Conservation (phyloP, 1,140 invertebrate genomes). For the Zaprionus lachaisei region DNA sequence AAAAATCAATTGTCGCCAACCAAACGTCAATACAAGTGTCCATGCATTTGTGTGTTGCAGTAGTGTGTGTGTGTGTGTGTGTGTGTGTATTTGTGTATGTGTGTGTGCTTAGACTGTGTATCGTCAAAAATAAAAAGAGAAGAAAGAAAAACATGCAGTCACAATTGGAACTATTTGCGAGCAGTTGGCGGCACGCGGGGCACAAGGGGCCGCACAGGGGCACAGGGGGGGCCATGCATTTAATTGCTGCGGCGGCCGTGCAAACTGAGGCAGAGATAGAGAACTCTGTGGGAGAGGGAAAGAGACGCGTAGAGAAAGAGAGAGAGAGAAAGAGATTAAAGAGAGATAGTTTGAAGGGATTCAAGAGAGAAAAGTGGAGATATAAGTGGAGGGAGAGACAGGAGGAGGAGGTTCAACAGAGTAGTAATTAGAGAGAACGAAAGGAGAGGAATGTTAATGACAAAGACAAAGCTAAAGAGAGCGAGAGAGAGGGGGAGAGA, state of each 20-base stretch:
- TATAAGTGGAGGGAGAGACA: too few relatives aligned
- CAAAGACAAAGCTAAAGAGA: too few relatives aligned
- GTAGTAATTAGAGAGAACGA: too few relatives aligned
- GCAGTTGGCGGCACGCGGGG: constrained; percentile 15
- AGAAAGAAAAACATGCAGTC: constrained; percentile 56
- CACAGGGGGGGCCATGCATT: constrained; percentile 54
- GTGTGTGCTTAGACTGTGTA: constrained; percentile 44
- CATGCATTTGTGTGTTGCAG: constrained; percentile 44
- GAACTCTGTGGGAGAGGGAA: neutral
- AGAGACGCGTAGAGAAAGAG: neutral
- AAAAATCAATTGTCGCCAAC: constrained; percentile 83
- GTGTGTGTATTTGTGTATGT: constrained; percentile 16
- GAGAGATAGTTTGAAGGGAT: neutral
- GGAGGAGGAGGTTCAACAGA: too few relatives aligned
- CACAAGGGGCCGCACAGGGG: constrained; percentile 3
- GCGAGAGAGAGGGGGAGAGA: too few relatives aligned
- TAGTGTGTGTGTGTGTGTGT: constrained; percentile 22
- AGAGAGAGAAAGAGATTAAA: neutral
- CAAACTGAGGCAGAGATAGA: constrained; percentile 33
- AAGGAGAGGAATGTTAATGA: too few relatives aligned
- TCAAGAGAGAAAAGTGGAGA: neutral
- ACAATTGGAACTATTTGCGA: constrained; percentile 74
- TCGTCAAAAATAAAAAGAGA: constrained; percentile 59
- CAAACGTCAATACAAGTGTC: constrained; percentile 79
- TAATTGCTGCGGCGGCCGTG: constrained; percentile 57